Percentiles rank a stretch among this genome's conserved stretches.
These are phyloP conservation scores for Romanogobio albipinnatus DNA, from an alignment of 2,113 vertebrate species.

Conservation along the genomic window DNA sequence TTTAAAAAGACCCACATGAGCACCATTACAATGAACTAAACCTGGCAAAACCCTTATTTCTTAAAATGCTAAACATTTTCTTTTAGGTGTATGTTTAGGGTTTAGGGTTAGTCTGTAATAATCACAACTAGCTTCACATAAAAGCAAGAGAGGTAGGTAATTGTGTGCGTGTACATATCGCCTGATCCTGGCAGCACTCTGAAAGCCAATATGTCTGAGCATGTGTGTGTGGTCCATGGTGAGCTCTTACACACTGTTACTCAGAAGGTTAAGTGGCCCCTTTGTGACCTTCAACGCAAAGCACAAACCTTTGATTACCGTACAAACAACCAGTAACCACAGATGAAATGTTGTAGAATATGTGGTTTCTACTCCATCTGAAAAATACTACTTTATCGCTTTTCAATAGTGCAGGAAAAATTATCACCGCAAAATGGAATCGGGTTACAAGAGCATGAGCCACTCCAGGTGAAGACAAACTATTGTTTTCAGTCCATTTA, in stretches of 20 bases:
- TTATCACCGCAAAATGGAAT: constrained; percentile 41
- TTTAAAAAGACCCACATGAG: not conserved
- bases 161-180: constrained; percentile 19
- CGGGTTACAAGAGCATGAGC: constrained; percentile 29
- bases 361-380: constrained; percentile 39
- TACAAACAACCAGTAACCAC: constrained; percentile 37
- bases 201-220: constrained; percentile 73
- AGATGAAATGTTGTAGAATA: constrained; percentile 21
- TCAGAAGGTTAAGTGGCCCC: constrained; percentile 63
- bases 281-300: constrained; percentile 61
- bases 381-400: constrained; percentile 48
- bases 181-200: constrained; percentile 59
- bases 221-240: constrained; percentile 53
- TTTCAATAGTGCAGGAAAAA: constrained; percentile 34
- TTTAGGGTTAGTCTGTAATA: not conserved
- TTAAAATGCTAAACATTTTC: not conserved
- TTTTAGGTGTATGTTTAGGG: not conserved
- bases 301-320: constrained; percentile 59
- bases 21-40: not conserved
- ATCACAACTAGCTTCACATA: not conserved
- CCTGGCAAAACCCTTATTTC: not conserved
- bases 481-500: constrained; percentile 60
- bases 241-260: constrained; percentile 54
- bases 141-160: not conserved
- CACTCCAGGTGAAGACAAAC: constrained; percentile 53